These are phyloP conservation scores for Gallinago undulata DNA, from an alignment of 2,113 vertebrate genomes.

Conservation along the genomic window DNA sequence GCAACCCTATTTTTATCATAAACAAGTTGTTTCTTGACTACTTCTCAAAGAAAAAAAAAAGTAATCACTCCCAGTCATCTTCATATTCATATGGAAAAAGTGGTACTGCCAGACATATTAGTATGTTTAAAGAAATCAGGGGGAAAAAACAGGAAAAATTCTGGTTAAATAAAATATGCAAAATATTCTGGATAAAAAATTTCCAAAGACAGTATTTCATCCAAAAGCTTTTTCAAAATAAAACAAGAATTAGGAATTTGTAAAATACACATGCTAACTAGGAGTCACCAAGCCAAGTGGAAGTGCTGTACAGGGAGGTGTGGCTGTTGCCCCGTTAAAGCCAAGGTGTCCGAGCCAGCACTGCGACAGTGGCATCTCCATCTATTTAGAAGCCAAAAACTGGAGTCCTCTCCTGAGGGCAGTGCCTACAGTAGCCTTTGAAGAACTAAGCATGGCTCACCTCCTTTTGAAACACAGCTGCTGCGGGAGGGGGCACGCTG, in stretches of 20 bases:
- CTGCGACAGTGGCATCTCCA: not conserved
- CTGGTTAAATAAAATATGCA: not conserved
- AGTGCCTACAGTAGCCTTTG: constrained; percentile 37
- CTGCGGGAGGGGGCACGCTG: not conserved
- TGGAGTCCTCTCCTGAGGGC: not conserved
- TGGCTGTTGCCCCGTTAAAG: not conserved
- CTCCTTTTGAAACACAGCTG: constrained; percentile 7
- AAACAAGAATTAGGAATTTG: not conserved
- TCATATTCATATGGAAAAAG: not conserved
- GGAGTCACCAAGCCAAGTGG: not conserved
- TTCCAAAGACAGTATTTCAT: not conserved
- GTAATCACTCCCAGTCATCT: not conserved
- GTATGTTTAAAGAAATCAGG: not conserved
- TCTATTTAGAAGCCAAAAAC: not conserved
- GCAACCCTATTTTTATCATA: not conserved
- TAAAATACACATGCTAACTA: not conserved
- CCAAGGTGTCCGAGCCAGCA: constrained; percentile 13
- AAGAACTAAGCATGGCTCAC: not conserved
- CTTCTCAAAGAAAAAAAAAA: not conserved
- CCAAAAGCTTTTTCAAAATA: not conserved
- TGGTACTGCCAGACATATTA: not conserved
- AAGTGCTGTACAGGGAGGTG: not conserved
- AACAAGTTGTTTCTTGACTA: constrained; percentile 15
- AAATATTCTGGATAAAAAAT: not conserved
- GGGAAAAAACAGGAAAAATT: not conserved